Base-by-base conservation (phyloP, 2,888 invertebrate species). In the Strigamia crassipes region DNA sequence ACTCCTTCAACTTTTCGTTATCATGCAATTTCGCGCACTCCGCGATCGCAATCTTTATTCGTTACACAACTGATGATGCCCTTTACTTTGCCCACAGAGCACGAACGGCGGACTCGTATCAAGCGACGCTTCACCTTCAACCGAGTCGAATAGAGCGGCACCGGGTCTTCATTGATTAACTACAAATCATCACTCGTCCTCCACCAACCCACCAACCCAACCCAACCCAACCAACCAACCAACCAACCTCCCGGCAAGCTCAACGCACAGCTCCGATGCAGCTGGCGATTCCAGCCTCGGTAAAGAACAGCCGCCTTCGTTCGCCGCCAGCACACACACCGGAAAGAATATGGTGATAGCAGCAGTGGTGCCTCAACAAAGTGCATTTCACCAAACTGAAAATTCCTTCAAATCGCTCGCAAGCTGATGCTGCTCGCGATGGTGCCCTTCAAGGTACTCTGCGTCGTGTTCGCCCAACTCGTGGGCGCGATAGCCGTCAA, bases 401-500 rank as follows among this genome's bases (percentile, higher is more conserved):
- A 73, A 73, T n/a, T n/a, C 31, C 1, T 73, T 73, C 73, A n/a
- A 73, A 73, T 73, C 73, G 31, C 8, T 73, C 27, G 78, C 78
- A 78, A 78, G 42, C 38, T 38, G 38, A 78, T 61, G 73, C 23
- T n/a, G 31, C 31, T 73, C 73, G 73, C 73, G 27, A 73, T 73
- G 73, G 73, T 81, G 73, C 23, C 81, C 34, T 41, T 56, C n/a
- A 56, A 56, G 56, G 56, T 81, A 15, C 73, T 81, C 18, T 73
- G 21, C 23, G 21, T 73, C 9, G 81, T 61, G 27, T 38, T 66
- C 15, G 46, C 56, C 23, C 31, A 46, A 27, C 41, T 66, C 1
- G 6, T 27, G 27, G 27, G 42, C 6, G 79, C 31, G 9, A 6
- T 79, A 1, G 78, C 79, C 86, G 92, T 91, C 79, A 88, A 89